Conservation (phyloP, 1,140 invertebrate genomes). For the Dinoponera quadriceps region DNA sequence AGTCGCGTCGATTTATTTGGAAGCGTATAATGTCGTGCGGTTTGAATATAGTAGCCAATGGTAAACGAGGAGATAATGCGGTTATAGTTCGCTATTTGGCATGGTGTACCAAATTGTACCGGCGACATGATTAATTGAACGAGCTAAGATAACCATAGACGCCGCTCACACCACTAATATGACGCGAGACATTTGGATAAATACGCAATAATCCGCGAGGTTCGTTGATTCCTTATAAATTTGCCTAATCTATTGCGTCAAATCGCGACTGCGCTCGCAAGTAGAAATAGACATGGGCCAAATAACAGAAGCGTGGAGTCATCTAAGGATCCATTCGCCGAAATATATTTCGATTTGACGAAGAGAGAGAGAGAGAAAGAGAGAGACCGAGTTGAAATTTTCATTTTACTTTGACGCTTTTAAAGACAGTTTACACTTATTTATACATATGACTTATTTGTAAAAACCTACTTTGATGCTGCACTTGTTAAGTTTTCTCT, state of each 20-base stretch:
- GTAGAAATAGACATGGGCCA: constrained; percentile 32
- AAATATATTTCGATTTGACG: background rate
- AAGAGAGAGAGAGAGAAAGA: too few relatives aligned
- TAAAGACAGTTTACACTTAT: too few relatives aligned
- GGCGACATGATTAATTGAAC: constrained; percentile 41
- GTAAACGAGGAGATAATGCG: constrained; percentile 50
- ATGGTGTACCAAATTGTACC: constrained; percentile 49
- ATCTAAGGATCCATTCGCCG: background rate
- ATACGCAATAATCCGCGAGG: constrained; percentile 50
- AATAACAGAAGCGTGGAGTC: constrained; percentile 2
- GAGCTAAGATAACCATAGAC: constrained; percentile 45
- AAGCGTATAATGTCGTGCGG: constrained; percentile 16
- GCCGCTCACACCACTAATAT: constrained; percentile 13
- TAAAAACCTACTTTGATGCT: too few relatives aligned
- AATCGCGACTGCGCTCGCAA: constrained; percentile 25
- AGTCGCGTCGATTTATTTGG: constrained; percentile 40
- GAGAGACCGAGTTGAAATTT: too few relatives aligned
- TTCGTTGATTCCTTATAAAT: constrained; percentile 50
- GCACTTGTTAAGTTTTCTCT: too few relatives aligned
- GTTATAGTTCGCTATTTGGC: constrained; percentile 50
- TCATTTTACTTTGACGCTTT: too few relatives aligned
- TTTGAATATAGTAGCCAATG: constrained; percentile 54
- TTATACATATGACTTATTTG: too few relatives aligned
- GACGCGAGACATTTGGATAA: constrained; percentile 55
- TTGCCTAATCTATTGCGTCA: constrained; percentile 27